Base-by-base conservation (phyloP, 2,113 vertebrate genomes). In the Aegotheles bennettii region DNA sequence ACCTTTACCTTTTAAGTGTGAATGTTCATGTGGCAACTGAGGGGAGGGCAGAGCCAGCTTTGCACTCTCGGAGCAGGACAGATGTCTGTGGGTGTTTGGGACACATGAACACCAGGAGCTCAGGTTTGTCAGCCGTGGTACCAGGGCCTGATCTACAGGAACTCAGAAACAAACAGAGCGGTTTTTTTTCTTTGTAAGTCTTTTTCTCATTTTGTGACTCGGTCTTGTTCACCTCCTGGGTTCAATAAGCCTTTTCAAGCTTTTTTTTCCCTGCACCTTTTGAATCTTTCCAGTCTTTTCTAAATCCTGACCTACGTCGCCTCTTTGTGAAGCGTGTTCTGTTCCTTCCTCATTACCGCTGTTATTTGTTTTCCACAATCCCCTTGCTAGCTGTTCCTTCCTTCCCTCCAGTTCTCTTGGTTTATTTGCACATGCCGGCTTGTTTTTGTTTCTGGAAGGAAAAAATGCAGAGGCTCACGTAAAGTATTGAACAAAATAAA, bases 391-490 rank as follows among this genome's bases (percentile, higher is more conserved):
- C 81, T 83, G 65, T 45, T 95, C 81, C 84, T 95, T 95, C 77
- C 91, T 84, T 82, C 67, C 84, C 73, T 87, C 65, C 48, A 43
- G 25, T 73, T 91, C 73, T 71, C 78, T 89, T 73, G 51, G 45
- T 95, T 95, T 95, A 74, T 96, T 96, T 95, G 63, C n/a, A 73
- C 53, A 69, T 53, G 61, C 60, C 29, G 3, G 68, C 13, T 77
- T 93, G 36, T 65, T 91, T 88, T 84, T 83, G 16, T 50, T 92
- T 77, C 60, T 84, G 68, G 54, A 90, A 84, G 59, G 38, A 26
- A 53, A 77, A 85, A 70, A 19, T 3, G 19, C 43, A 60, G 48
- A 77, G n/a, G 9, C 33, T 90, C 7, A 48, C 0, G 9, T 83
- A 5, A 83, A 88, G 9, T 13, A 10, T 90, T 40, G 16, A 28